Conservation (phyloP, 2,113 vertebrate genomes). For the Nibea albiflora region DNA sequence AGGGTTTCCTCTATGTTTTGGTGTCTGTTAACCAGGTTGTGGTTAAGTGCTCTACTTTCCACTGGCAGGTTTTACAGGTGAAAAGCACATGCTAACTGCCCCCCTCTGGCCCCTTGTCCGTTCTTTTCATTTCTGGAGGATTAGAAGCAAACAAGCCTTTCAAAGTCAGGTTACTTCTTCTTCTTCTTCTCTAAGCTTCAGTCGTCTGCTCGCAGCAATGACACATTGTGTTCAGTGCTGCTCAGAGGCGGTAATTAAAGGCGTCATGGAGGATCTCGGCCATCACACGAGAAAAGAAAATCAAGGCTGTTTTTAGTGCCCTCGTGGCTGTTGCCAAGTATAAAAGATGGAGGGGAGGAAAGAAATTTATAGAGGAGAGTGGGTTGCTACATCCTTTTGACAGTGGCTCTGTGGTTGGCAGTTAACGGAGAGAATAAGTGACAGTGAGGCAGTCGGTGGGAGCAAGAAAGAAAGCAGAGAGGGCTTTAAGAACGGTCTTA, state of each 20-base stretch:
- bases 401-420: conserved; percentile 31
- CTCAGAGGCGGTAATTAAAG: conserved; percentile 63
- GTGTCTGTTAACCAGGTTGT: conserved; percentile 3
- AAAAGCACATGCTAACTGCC: conserved; percentile 11
- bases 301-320: conserved; percentile 34
- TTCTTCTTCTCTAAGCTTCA: neutral
- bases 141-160: conserved; percentile 30
- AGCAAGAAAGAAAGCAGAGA: neutral
- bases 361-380: conserved; percentile 11
- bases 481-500: neutral
- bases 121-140: conserved; percentile 20
- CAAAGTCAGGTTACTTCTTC: conserved; percentile 18
- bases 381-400: conserved; percentile 37
- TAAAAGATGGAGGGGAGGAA: conserved; percentile 20
- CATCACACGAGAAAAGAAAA: conserved; percentile 20
- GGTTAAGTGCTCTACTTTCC: neutral
- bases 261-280: conserved; percentile 36
- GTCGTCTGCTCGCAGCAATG: conserved; percentile 21
- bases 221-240: conserved; percentile 16
- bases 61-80: conserved; percentile 1
- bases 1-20: neutral
- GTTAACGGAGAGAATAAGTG: conserved; percentile 22
- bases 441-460: conserved; percentile 7
- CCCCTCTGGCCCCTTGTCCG: neutral
- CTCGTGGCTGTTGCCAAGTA: conserved; percentile 38